Percentiles rank a stretch among this genome's conserved stretches.
Conservation (phyloP, 2,888 invertebrate species). For the Tanypteryx hageni region DNA sequence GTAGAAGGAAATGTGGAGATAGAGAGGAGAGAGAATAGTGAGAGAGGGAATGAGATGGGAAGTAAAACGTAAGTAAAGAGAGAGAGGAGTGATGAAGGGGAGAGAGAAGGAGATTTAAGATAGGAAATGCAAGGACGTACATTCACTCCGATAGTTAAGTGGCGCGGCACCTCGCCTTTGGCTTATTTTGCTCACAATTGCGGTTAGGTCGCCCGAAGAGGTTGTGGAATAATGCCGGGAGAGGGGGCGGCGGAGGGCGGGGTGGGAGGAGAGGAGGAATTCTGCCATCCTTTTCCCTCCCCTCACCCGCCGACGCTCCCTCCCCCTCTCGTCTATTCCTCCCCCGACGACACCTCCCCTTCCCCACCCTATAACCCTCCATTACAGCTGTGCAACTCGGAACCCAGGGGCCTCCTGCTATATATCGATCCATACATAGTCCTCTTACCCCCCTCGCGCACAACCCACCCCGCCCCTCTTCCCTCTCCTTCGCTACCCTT, state of each 20-base stretch:
- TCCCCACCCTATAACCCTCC: constrained; percentile 40
- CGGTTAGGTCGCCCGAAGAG: constrained; percentile 22
- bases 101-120: neutral
- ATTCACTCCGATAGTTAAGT: constrained; percentile 13
- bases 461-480: neutral
- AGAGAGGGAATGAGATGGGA: neutral
- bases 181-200: constrained; percentile 51
- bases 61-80: neutral
- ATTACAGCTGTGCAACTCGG: constrained; percentile 59
- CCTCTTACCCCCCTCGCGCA: neutral
- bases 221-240: constrained; percentile 46
- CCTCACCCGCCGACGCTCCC: neutral
- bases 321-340: neutral
- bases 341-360: neutral
- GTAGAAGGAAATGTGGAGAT: constrained; percentile 10
- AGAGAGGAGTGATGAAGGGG: neutral
- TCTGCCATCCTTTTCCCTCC: neutral
- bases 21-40: neutral
- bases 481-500: neutral
- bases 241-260: neutral
- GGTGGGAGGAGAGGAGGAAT: neutral
- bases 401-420: constrained; percentile 61
- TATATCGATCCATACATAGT: constrained; percentile 59
- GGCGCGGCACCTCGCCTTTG: constrained; percentile 46
- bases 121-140: constrained; percentile 16